A percentile compares a stretch with the other conserved stretches of the same genome.
Conservation (phyloP, 2,888 invertebrate genomes). For the Chloromyia formosa region DNA sequence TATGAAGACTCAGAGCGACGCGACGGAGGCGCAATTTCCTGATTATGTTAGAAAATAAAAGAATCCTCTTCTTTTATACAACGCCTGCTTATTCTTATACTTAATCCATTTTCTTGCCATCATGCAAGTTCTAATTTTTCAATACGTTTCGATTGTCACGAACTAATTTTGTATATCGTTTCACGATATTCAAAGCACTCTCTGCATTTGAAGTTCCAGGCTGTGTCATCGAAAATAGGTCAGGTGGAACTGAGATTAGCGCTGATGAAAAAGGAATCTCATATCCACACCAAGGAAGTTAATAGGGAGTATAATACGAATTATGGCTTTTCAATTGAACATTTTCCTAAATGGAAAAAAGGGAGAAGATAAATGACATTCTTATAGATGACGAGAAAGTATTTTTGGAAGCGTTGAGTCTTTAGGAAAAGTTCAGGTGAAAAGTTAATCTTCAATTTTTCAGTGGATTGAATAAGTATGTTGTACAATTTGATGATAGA, state of each 20-base stretch:
- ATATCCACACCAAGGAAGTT: neutral
- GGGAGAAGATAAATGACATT: neutral
- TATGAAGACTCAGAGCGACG: neutral
- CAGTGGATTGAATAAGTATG: constrained; percentile 15
- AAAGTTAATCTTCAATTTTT: constrained; percentile 34
- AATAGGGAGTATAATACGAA: neutral
- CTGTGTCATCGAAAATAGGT: constrained; percentile 38
- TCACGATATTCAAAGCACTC: constrained; percentile 1
- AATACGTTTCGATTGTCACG: constrained; percentile 47
- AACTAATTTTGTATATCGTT: constrained; percentile 45
- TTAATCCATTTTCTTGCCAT: constrained; percentile 23
- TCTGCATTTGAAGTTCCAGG: constrained; percentile 10
- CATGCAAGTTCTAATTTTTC: constrained; percentile 35
- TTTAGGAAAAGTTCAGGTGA: too few species aligned
- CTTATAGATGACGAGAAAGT: neutral
- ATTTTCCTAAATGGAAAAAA: neutral
- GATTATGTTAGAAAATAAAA: neutral
- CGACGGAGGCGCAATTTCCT: too few species aligned
- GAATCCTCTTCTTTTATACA: neutral
- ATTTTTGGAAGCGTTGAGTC: neutral
- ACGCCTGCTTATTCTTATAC: neutral
- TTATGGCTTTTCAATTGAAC: neutral
- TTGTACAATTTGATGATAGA: too few species aligned
- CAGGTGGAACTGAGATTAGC: constrained; percentile 44
- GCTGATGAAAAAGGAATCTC: neutral